These are phyloP conservation scores for Junco hyemalis DNA, from an alignment of 2,113 vertebrate species.

Conservation along the genomic window DNA sequence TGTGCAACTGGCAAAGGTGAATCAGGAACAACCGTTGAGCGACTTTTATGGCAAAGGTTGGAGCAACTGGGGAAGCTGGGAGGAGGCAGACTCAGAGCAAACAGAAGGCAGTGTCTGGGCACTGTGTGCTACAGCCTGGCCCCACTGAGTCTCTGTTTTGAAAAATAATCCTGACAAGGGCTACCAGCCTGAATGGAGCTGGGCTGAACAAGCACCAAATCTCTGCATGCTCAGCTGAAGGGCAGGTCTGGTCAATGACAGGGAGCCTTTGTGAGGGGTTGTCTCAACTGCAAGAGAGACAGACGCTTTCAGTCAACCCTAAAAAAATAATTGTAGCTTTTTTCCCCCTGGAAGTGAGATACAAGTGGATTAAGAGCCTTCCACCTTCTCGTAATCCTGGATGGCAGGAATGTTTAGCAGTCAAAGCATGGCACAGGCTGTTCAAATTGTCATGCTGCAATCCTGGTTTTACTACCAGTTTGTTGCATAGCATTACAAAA, in stretches of 20 bases:
- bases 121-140: not conserved
- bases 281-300: not conserved
- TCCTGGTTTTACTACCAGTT: not conserved
- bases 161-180: not conserved
- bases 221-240: not conserved
- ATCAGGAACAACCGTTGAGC: not conserved
- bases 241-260: not conserved
- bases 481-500: not conserved
- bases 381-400: not conserved
- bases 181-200: not conserved
- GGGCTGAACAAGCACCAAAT: not conserved
- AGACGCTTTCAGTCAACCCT: constrained; percentile 22
- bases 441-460: not conserved
- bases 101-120: not conserved
- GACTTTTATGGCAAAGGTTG: not conserved
- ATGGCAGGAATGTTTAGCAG: not conserved
- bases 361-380: not conserved
- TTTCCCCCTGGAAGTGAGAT: not conserved
- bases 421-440: not conserved
- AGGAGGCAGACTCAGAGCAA: not conserved
- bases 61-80: not conserved
- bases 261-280: not conserved
- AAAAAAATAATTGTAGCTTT: not conserved
- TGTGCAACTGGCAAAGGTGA: not conserved
- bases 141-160: not conserved